A percentile compares a stretch with the other conserved stretches of the same genome.
phyloP scores from a whole-genome alignment of 2,113 vertebrate species.

The Microcebus ravelobensis region DNA sequence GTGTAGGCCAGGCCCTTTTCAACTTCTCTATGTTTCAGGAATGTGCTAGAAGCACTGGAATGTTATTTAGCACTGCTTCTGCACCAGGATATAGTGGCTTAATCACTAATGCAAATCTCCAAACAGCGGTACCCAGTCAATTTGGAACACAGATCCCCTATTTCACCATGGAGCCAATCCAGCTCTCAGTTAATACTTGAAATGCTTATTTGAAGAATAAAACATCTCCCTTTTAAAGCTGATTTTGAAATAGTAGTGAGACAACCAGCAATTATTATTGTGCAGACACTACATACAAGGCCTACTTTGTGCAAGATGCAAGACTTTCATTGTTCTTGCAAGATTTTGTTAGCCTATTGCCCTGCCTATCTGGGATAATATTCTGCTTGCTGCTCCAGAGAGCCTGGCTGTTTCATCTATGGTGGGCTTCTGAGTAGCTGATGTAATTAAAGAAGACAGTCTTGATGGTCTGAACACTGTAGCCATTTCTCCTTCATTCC shows the following conservation, averaged over 20 bases:
- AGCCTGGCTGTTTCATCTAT: not conserved
- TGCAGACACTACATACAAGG: not conserved
- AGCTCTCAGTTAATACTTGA: not conserved
- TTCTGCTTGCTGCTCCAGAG: not conserved
- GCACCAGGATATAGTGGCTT: not conserved
- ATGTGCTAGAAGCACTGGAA: not conserved
- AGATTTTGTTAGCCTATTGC: not conserved
- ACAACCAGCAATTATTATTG: not conserved
- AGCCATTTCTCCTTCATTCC: not conserved
- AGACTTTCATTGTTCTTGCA: not conserved
- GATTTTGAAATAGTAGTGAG: constrained; percentile 12
- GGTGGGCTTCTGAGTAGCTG: not conserved
- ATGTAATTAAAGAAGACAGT: not conserved
- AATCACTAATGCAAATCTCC: not conserved
- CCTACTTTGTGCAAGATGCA: not conserved
- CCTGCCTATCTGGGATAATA: not conserved
- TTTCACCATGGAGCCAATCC: not conserved
- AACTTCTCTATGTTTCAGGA: not conserved
- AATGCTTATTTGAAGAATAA: not conserved
- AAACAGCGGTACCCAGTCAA: not conserved
- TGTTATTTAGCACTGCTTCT: not conserved
- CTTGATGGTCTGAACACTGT: not conserved
- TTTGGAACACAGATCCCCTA: not conserved
- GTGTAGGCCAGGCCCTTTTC: not conserved
- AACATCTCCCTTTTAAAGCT: not conserved